Evolutionary conservation across 2,888 invertebrate genomes (phyloP).

Genomic region (Drosophila putrida): DNA sequence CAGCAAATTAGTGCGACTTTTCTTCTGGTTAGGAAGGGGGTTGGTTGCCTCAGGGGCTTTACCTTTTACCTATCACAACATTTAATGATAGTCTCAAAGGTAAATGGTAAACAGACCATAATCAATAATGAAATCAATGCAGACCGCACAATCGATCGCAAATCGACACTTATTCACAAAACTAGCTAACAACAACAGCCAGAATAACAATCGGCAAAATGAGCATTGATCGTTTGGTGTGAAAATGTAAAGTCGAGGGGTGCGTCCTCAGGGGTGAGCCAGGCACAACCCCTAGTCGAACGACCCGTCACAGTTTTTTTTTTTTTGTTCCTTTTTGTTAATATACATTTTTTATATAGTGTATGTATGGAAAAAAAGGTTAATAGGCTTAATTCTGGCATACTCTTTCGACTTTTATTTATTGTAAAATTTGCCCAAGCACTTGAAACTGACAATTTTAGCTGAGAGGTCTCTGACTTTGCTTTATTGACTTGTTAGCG

Average conservation of each 20-base stretch:
- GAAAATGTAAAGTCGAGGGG: constrained; percentile 49
- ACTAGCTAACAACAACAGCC: constrained; percentile 24
- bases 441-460: constrained; percentile 79
- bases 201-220: constrained; percentile 53
- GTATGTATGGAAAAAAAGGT: constrained; percentile 59
- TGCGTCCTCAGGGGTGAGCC: constrained; percentile 58
- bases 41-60: constrained; percentile 4
- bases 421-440: constrained; percentile 78
- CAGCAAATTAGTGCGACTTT: constrained; percentile 59
- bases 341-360: constrained; percentile 20
- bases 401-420: constrained; percentile 54
- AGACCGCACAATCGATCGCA: constrained; percentile 74
- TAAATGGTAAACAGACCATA: constrained; percentile 27
- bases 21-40: background rate
- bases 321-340: constrained; percentile 7
- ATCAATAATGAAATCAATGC: constrained; percentile 72
- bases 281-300: constrained; percentile 58
- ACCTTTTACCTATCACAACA: constrained; percentile 8
- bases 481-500: constrained; percentile 79
- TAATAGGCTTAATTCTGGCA: constrained; percentile 72
- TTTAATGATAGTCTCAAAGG: constrained; percentile 54
- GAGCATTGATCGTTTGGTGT: constrained; percentile 68
- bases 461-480: constrained; percentile 66
- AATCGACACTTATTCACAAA: constrained; percentile 33
- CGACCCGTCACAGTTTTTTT: constrained; percentile 69